Evolutionary conservation across 2,888 invertebrate genomes (phyloP).

Genomic region (Drosophila leonis): DNA sequence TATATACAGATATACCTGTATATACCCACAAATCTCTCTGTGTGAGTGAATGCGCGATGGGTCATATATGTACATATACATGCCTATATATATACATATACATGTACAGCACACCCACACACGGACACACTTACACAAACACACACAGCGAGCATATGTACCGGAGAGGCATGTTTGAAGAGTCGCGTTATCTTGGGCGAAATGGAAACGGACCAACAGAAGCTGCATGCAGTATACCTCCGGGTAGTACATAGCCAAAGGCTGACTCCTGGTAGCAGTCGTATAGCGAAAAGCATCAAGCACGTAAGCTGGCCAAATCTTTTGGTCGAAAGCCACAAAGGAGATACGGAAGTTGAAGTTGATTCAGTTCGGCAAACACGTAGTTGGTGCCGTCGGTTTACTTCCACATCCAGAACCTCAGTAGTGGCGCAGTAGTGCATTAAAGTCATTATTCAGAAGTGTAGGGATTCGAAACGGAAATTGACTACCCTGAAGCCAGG

Average conservation of each 20-base stretch:
- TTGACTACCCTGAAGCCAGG: slow-evolving; percentile 80
- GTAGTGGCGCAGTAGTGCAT: slow-evolving; percentile 46
- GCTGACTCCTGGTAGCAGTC: slow-evolving; percentile 85
- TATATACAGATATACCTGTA: slow-evolving; percentile 49
- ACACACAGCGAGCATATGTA: slow-evolving; percentile 56
- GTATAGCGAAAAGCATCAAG: slow-evolving; percentile 83
- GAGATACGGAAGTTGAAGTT: slow-evolving; percentile 84
- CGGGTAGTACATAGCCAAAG: slow-evolving; percentile 86
- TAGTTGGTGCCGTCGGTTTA: slow-evolving; percentile 52
- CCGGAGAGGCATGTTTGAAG: slow-evolving; percentile 65
- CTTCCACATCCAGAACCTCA: slow-evolving; percentile 39
- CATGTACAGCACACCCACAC: slow-evolving; percentile 21
- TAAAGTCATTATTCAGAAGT: slow-evolving; percentile 47
- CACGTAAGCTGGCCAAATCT: slow-evolving; percentile 84
- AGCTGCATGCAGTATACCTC: slow-evolving; percentile 85
- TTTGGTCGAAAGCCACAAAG: slow-evolving; percentile 82
- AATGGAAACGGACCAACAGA: slow-evolving; percentile 77
- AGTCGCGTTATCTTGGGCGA: slow-evolving; percentile 73
- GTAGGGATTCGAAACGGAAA: slow-evolving; percentile 81
- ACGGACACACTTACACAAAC: slow-evolving; percentile 18
- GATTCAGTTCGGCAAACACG: slow-evolving; percentile 72
- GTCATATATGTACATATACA: slow-evolving; percentile 25
- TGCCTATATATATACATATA: slow-evolving; percentile 18
- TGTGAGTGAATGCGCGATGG: slow-evolving; percentile 30
- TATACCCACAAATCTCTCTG: slow-evolving; percentile 33